These are phyloP conservation scores for Agrochola litura DNA, from an alignment of 2,888 invertebrate species.

Conservation along the genomic window DNA sequence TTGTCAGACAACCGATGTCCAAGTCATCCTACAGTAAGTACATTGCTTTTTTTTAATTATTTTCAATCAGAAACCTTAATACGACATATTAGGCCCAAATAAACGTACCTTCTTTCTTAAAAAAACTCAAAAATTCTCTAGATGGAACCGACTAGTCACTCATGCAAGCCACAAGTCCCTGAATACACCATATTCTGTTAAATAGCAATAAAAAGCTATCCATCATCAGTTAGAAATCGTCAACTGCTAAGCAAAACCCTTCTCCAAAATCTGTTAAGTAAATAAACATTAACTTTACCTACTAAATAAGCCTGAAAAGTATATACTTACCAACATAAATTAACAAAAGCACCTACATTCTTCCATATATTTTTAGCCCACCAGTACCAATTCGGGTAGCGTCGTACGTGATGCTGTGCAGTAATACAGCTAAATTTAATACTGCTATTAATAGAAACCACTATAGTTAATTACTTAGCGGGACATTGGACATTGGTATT, in stretches of 20 bases:
- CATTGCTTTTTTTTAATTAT: too few species aligned
- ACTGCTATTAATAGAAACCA: constrained; percentile 80
- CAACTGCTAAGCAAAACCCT: background rate
- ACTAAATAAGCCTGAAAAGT: background rate
- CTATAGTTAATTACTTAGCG: constrained; percentile 80
- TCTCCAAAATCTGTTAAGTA: background rate
- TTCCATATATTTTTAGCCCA: constrained; percentile 22
- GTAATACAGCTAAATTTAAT: constrained; percentile 76
- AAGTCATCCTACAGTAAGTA: too few species aligned
- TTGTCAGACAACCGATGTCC: too few species aligned
- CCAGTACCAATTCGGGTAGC: constrained; percentile 5
- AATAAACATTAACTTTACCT: background rate
- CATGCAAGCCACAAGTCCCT: background rate
- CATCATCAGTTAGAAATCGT: background rate
- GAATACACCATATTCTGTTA: background rate
- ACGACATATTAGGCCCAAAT: too few species aligned
- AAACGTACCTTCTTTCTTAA: too few species aligned
- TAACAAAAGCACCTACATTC: constrained; percentile 12
- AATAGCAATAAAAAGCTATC: background rate
- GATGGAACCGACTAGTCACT: too few species aligned
- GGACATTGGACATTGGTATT: constrained; percentile 51
- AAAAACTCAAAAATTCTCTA: too few species aligned
- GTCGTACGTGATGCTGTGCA: constrained; percentile 54
- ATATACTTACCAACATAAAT: background rate
- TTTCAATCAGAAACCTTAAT: too few species aligned